phyloP scores from a whole-genome alignment of 2,888 invertebrate species.

The Drosophila picticornis region DNA sequence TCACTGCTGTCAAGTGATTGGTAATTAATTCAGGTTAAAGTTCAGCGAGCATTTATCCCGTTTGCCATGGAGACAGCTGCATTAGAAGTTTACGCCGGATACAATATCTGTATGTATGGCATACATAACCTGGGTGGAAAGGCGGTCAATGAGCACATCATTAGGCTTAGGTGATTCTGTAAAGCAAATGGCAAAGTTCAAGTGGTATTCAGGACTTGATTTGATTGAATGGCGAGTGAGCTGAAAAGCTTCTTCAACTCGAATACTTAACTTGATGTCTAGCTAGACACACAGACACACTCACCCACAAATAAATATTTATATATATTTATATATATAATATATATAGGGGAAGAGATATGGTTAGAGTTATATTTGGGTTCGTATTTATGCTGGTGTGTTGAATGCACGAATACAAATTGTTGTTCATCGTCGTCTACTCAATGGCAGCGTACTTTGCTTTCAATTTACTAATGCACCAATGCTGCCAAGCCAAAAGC shows the following conservation, averaged over 20 bases:
- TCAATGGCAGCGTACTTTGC: constrained; percentile 62
- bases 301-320: background rate
- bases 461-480: constrained; percentile 79
- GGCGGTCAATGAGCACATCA: constrained; percentile 56
- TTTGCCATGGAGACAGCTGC: constrained; percentile 14
- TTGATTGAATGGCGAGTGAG: constrained; percentile 56
- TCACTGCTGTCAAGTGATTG: constrained; percentile 32
- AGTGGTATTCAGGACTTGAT: constrained; percentile 48
- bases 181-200: constrained; percentile 41
- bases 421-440: constrained; percentile 41
- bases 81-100: background rate
- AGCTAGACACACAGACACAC: constrained; percentile 11
- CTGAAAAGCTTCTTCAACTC: constrained; percentile 52
- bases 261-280: constrained; percentile 49
- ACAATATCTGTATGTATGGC: background rate
- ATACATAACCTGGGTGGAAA: constrained; percentile 13
- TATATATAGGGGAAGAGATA: background rate
- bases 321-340: background rate
- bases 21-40: constrained; percentile 50
- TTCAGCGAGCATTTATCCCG: constrained; percentile 28
- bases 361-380: constrained; percentile 23
- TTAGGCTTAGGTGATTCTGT: constrained; percentile 31
- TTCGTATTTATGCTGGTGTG: constrained; percentile 61
- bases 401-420: constrained; percentile 57
- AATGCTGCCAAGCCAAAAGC: constrained; percentile 49